Evolutionary conservation across 2,113 vertebrate genomes (phyloP), one percentile per base, ranked within the genome.

Genomic region (Aspiorhynchus laticeps): DNA sequence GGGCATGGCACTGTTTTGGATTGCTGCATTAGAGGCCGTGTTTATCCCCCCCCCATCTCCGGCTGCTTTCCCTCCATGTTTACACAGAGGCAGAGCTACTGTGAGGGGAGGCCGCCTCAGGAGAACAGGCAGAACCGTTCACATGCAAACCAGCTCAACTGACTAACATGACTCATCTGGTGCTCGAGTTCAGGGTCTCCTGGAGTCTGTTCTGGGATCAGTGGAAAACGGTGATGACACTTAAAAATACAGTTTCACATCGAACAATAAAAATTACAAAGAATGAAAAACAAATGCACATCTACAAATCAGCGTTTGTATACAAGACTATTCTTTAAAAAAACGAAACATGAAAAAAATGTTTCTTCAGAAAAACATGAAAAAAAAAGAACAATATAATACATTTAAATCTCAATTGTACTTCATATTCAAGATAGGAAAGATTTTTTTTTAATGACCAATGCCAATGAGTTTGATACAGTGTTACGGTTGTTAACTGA

Each of bases 11-110:
- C 41, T 46, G 73, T 41, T 75, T 75, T 75, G 73, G 41, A 26
- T 26, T 46, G 73, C 73, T 24, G 14, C 41, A 75, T 75, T 75
- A 26, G 38, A 75, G 41, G 41, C 38, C 12, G 2, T 46, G 73
- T 46, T 75, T 75, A 75, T 75, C 41, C 41, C 24, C 24, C 73
- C 12, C 73, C n/a, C n/a, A n/a, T 75, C 73, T 75, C 41, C 21
- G 73, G 73, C 73, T 46, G 73, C 73, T 75, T 75, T 75, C 73
- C 41, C 24, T 75, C 41, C 73, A 46, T 75, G 73, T 75, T 75
- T 75, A 46, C 41, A 75, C 41, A 75, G 41, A 75, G 41, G 24
- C 41, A 75, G 41, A 26, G 73, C 73, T 75, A 75, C 73, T 75
- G 73, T 75, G 73, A 75, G 14, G 73, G 33, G 33, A 73, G 69